A percentile compares a stretch with the other conserved stretches of the same genome.
Conservation (phyloP, 2,888 invertebrate genomes). For the Torymus aiolomorphi region DNA sequence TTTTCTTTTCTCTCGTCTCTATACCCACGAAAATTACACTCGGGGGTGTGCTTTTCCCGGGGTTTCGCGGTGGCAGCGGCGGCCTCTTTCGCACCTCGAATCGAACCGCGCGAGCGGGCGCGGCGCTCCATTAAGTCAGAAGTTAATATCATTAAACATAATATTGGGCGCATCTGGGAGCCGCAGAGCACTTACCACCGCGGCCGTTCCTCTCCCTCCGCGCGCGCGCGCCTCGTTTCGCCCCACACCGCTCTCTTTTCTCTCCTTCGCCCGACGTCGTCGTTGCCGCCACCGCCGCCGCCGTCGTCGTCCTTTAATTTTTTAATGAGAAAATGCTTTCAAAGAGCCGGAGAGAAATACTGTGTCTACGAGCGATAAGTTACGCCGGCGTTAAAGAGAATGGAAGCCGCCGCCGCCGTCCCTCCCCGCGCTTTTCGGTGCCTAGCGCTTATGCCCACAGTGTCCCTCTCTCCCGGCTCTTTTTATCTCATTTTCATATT, state of each 20-base stretch:
- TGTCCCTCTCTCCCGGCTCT: constrained; percentile 8
- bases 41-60: constrained; percentile 66
- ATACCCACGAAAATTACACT: constrained; percentile 67
- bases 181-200: constrained; percentile 74
- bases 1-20: constrained; percentile 12
- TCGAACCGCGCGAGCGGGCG: constrained; percentile 74
- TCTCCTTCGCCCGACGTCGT: constrained; percentile 48
- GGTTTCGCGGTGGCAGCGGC: constrained; percentile 50
- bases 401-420: constrained; percentile 57
- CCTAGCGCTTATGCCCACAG: constrained; percentile 56
- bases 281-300: constrained; percentile 48
- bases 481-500: not conserved
- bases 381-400: constrained; percentile 69
- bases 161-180: constrained; percentile 76
- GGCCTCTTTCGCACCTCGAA: constrained; percentile 71
- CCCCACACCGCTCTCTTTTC: constrained; percentile 35
- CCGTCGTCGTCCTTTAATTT: constrained; percentile 75
- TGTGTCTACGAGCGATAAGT: constrained; percentile 74
- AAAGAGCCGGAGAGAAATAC: constrained; percentile 77
- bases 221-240: not conserved
- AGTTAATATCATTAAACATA: constrained; percentile 76
- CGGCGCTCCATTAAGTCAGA: constrained; percentile 75
- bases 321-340: constrained; percentile 83
- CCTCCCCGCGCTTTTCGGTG: not conserved
- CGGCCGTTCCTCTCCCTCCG: constrained; percentile 54